phyloP scores from a whole-genome alignment of 2,888 invertebrate genomes.

The Stenotaenia linearis region DNA sequence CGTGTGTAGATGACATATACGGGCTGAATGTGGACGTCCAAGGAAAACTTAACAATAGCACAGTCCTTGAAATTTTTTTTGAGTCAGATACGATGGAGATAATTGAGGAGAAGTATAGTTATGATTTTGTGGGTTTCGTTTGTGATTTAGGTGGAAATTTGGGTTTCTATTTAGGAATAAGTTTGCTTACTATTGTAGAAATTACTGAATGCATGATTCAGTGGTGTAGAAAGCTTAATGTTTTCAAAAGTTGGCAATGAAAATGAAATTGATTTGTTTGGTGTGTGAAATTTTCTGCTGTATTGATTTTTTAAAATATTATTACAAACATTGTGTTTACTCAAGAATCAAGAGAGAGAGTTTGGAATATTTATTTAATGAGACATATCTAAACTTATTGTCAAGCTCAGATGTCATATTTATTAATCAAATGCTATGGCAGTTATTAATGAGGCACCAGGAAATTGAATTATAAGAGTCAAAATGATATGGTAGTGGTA shows the following conservation, averaged over 20 bases:
- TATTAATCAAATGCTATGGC: too few species aligned
- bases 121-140: not conserved
- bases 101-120: slow-evolving; percentile 8
- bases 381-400: too few species aligned
- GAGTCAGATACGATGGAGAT: not conserved
- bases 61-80: slow-evolving; percentile 27
- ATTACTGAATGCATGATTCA: not conserved
- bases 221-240: not conserved
- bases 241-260: not conserved
- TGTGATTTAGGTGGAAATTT: slow-evolving; percentile 33
- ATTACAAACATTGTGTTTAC: too few species aligned
- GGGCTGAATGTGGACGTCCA: not conserved
- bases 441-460: too few species aligned
- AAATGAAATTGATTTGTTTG: too few species aligned
- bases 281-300: too few species aligned
- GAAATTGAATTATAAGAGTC: too few species aligned
- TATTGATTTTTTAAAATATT: too few species aligned
- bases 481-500: too few species aligned
- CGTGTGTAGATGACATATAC: not conserved
- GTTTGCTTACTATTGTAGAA: not conserved
- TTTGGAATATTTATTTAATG: too few species aligned
- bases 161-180: slow-evolving; percentile 28
- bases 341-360: too few species aligned
- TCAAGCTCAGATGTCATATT: too few species aligned
- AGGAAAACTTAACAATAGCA: not conserved